Percentiles rank a stretch among this genome's conserved stretches.
Conservation (phyloP, 2,888 invertebrate species). For the Cataglyphis albicans region DNA sequence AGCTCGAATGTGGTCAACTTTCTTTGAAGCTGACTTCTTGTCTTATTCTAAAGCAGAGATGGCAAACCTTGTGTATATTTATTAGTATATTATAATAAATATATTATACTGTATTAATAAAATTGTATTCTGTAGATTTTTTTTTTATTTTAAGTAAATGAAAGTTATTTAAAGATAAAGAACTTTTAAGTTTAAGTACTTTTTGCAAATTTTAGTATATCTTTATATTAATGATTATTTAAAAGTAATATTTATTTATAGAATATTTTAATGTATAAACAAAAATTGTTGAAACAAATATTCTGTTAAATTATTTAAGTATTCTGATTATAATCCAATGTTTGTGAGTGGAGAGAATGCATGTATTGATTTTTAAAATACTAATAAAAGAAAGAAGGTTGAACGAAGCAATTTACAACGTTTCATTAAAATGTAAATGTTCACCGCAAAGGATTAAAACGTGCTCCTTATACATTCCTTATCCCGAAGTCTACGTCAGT, state of each 20-base stretch:
- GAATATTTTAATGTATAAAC: neutral
- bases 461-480: constrained; percentile 25
- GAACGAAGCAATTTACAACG: neutral
- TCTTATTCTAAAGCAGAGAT: constrained; percentile 21
- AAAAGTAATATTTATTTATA: constrained; percentile 6
- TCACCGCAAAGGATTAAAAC: constrained; percentile 32
- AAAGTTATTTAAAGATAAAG: neutral
- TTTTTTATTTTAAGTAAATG: neutral
- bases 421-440: constrained; percentile 44
- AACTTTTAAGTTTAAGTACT: neutral
- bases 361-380: constrained; percentile 21
- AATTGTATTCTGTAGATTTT: neutral
- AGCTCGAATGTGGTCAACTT: neutral
- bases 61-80: constrained; percentile 33
- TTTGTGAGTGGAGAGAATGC: neutral
- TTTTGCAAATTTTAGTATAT: neutral
- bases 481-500: constrained; percentile 6
- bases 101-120: neutral
- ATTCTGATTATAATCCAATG: neutral
- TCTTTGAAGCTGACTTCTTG: neutral
- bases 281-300: neutral
- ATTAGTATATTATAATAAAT: neutral
- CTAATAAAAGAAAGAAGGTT: neutral
- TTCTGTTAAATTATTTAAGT: neutral
- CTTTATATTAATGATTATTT: neutral